Conservation (phyloP, 2,888 invertebrate genomes). For the Drosophila nr. perissopoda region DNA sequence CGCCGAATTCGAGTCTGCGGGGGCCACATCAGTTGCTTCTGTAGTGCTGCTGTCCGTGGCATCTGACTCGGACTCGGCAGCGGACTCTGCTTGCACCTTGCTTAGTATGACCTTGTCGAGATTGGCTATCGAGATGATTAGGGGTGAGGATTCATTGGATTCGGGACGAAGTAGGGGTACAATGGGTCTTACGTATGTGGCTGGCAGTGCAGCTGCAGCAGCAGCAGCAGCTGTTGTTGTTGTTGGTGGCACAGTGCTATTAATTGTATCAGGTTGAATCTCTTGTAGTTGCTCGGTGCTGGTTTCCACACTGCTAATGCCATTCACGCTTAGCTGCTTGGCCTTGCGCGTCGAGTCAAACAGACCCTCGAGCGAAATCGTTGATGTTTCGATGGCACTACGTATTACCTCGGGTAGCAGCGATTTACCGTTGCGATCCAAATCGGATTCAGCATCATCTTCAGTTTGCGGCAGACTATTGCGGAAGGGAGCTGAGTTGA, state of each 20-base stretch:
- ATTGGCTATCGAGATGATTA: conserved; percentile 85
- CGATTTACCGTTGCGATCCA: conserved; percentile 75
- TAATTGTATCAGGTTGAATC: not conserved
- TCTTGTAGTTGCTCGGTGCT: conserved; percentile 18
- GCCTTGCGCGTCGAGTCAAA: conserved; percentile 86
- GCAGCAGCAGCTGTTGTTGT: conserved; percentile 17
- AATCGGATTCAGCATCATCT: conserved; percentile 22
- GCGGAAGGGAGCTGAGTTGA: conserved; percentile 69
- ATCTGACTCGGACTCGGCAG: conserved; percentile 22
- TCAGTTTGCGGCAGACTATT: conserved; percentile 70
- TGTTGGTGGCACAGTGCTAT: conserved; percentile 14
- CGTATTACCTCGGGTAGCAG: conserved; percentile 82
- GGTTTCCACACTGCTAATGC: conserved; percentile 60
- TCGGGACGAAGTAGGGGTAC: conserved; percentile 84
- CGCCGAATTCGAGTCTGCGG: conserved; percentile 78
- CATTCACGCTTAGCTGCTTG: conserved; percentile 71
- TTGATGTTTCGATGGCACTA: conserved; percentile 87
- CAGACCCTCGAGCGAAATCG: conserved; percentile 88
- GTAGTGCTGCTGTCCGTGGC: conserved; percentile 26
- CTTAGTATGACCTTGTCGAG: conserved; percentile 85
- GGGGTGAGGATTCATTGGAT: conserved; percentile 84
- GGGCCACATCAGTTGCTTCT: conserved; percentile 2
- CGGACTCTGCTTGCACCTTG: conserved; percentile 70
- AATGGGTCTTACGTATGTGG: conserved; percentile 83
- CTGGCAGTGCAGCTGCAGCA: conserved; percentile 53